phyloP scores from a whole-genome alignment of 2,888 invertebrate species.

The Tiliacea aurago region DNA sequence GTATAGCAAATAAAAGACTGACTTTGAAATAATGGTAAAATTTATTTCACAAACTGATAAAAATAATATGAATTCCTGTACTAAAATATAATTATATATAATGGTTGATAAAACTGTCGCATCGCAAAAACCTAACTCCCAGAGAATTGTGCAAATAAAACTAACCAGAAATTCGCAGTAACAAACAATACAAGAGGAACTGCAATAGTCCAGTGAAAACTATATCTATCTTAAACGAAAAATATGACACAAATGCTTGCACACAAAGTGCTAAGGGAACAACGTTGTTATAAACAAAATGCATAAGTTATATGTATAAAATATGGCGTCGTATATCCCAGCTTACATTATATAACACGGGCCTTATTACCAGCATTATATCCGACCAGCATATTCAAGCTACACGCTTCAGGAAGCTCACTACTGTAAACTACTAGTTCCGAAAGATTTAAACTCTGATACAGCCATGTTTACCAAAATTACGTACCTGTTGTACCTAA shows the following conservation, averaged over 20 bases:
- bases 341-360: slow-evolving; percentile 32
- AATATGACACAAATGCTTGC: slow-evolving; percentile 10
- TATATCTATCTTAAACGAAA: slow-evolving; percentile 2
- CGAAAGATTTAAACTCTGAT: slow-evolving; percentile 54
- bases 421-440: slow-evolving; percentile 40
- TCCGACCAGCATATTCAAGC: slow-evolving; percentile 26
- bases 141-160: neutral
- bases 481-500: slow-evolving; percentile 48
- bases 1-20: too few relatives aligned
- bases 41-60: too few relatives aligned
- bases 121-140: neutral
- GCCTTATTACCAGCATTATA: slow-evolving; percentile 24
- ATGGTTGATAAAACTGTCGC: too few relatives aligned
- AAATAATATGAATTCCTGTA: too few relatives aligned
- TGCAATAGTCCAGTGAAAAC: slow-evolving; percentile 1
- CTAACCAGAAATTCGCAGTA: neutral
- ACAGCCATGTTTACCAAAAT: slow-evolving; percentile 31
- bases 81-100: too few relatives aligned
- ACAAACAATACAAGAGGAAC: slow-evolving; percentile 8
- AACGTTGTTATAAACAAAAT: slow-evolving; percentile 27
- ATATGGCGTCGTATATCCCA: slow-evolving; percentile 25
- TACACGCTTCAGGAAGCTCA: slow-evolving; percentile 53
- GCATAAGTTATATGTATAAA: slow-evolving; percentile 24
- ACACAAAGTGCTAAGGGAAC: slow-evolving; percentile 15
- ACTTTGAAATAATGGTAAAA: too few relatives aligned